phyloP scores from a whole-genome alignment of 1,140 invertebrate genomes.

The Drosophila varians region DNA sequence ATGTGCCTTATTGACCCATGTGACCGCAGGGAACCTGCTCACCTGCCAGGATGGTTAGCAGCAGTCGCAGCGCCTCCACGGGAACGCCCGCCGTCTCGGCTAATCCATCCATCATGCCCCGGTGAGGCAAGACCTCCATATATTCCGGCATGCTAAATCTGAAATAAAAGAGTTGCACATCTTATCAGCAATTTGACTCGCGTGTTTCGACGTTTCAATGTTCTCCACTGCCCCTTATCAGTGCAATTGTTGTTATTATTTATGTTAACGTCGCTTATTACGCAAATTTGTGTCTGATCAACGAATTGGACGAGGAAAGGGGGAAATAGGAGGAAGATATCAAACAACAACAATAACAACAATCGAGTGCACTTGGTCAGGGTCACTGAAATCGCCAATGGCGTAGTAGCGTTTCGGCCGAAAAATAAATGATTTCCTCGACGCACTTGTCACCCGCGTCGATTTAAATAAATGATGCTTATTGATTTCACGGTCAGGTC shows the following conservation, averaged over 20 bases:
- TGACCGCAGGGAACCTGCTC: constrained; percentile 44
- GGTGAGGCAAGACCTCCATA: not conserved
- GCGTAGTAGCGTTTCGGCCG: not conserved
- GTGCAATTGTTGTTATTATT: constrained; percentile 35
- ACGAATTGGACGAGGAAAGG: not conserved
- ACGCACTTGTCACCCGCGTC: constrained; percentile 14
- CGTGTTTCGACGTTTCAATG: constrained; percentile 23
- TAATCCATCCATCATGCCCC: constrained; percentile 41
- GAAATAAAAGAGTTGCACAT: constrained; percentile 14
- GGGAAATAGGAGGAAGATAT: constrained; percentile 4
- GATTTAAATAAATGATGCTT: constrained; percentile 47
- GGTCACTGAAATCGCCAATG: constrained; percentile 21
- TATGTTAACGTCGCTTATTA: constrained; percentile 28
- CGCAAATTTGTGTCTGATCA: constrained; percentile 42
- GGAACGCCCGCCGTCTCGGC: constrained; percentile 84
- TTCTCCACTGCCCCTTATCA: constrained; percentile 25
- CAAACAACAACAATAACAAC: constrained; percentile 16
- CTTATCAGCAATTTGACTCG: constrained; percentile 24
- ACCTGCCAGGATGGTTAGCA: constrained; percentile 89
- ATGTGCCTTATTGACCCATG: not conserved
- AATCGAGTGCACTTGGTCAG: constrained; percentile 40
- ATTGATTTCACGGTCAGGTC: constrained; percentile 38
- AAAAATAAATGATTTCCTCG: not conserved
- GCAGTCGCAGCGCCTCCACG: constrained; percentile 87
- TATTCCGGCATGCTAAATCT: constrained; percentile 42